phyloP scores from a whole-genome alignment of 2,113 vertebrate species.

The Micronycteris hirsuta region DNA sequence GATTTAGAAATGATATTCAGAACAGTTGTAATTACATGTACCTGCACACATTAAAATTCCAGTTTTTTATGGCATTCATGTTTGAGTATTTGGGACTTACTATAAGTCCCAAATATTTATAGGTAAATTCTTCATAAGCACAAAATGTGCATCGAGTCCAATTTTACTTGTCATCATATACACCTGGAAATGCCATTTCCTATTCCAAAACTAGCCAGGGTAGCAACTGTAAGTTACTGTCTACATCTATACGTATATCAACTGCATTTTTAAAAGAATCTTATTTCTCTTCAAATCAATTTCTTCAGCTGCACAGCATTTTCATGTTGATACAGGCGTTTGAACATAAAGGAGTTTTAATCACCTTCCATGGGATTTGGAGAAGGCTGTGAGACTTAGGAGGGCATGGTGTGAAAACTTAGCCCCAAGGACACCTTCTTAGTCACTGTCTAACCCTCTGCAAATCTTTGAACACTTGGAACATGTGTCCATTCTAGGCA shows the following conservation, averaged over 20 bases:
- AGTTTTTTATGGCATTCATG: background rate
- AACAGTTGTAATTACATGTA: background rate
- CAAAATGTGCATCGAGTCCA: background rate
- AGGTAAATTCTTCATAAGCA: background rate
- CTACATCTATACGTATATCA: rapidly evolving
- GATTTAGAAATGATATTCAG: background rate
- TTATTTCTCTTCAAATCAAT: background rate
- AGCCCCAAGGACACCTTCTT: background rate
- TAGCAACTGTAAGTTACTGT: rapidly evolving
- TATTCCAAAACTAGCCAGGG: background rate
- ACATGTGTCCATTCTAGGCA: background rate
- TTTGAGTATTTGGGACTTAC: background rate
- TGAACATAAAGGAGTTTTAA: background rate
- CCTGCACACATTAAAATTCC: background rate
- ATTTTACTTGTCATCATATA: background rate
- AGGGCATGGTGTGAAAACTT: no score
- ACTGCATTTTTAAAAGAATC: background rate
- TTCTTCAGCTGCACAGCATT: background rate
- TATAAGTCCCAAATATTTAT: background rate
- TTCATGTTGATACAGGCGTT: background rate
- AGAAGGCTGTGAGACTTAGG: background rate
- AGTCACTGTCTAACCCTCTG: background rate
- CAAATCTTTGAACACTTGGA: background rate
- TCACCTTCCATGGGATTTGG: background rate
- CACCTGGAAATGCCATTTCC: background rate